Base-by-base conservation (phyloP, 2,113 vertebrate genomes). In the Microtus oregoni region DNA sequence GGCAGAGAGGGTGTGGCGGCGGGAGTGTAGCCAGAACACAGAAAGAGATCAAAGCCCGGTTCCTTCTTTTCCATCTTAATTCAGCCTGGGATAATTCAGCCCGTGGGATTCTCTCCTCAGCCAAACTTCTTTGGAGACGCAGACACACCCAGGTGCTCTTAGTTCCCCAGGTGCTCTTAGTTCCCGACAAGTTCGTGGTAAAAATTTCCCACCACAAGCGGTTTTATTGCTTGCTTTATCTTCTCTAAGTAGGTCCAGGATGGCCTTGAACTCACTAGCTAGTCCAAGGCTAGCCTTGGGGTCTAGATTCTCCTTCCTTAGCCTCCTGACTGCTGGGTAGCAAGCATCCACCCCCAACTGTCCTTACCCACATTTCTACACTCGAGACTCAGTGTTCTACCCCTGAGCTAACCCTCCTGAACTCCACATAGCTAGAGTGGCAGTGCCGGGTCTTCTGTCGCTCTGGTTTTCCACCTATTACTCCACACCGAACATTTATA, bases 1-100 rank as follows among this genome's bases (percentile, higher is more conserved):
- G 8, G 28, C 1, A 9, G 47, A 17, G 4, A 32, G 76, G 14
- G 7, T 0, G 0, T 32, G 14, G 30, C 11, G 77, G 14, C 9
- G 35, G 77, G 17, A 20, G 8, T 20, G 28, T 28, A 65, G 82
- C 15, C 26, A 20, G 82, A 41, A 86, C 10, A 26, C 61, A 67
- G 38, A 44, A 26, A 61, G 35, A 82, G n/a, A 83, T 30, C 7
- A 82, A 41, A 8, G 81, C 24, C 15, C 81, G 41, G 41, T 30
- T 85, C 58, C n/a, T 28, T 19, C n/a, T 8, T 81, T 15, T 28
- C 24, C 6, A 0, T 19, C 28, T 63, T 83, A 83, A 28, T 61
- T 63, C 55, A 38, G 12, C 14, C 58, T 63, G 58, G n/a, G 55
- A 17, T 8, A 58, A 3, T 58, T 20, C 24, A 15, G 13, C 22